Evolutionary conservation across 1,140 invertebrate species (phyloP).

Genomic region (Bradynema listronoti): DNA sequence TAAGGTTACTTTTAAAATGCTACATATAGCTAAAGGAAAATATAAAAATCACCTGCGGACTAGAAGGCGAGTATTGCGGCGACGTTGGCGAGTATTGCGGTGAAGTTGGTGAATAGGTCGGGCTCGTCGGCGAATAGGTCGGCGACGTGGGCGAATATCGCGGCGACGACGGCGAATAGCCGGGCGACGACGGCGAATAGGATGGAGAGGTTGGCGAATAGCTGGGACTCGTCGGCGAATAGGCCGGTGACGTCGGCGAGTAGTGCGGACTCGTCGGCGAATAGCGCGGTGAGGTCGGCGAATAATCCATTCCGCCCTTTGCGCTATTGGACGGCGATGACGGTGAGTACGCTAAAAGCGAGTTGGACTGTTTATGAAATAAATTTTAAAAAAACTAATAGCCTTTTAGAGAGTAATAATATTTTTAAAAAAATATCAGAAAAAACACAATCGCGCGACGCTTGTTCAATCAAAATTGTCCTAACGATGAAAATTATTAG

Average conservation of each 20-base stretch:
- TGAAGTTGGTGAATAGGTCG: slow-evolving; percentile 59
- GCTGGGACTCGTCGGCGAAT: slow-evolving; percentile 65
- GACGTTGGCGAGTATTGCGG: slow-evolving; percentile 51
- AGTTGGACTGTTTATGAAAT: slow-evolving; percentile 60
- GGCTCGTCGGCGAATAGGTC: slow-evolving; percentile 64
- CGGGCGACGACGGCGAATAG: slow-evolving; percentile 65
- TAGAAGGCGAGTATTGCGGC: slow-evolving; percentile 38
- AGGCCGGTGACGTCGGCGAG: slow-evolving; percentile 65
- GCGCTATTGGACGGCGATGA: slow-evolving; percentile 58
- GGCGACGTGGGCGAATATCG: slow-evolving; percentile 66
- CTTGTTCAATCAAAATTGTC: not conserved
- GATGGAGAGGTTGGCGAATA: slow-evolving; percentile 65
- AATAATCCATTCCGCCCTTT: slow-evolving; percentile 29
- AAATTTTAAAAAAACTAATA: too few species aligned
- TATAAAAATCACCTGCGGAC: slow-evolving; percentile 61
- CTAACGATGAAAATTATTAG: too few species aligned
- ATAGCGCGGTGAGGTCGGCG: slow-evolving; percentile 52
- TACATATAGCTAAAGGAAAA: too few species aligned
- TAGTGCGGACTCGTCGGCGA: slow-evolving; percentile 60
- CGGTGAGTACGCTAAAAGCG: slow-evolving; percentile 49
- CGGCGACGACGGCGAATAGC: slow-evolving; percentile 62
- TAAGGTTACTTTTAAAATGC: too few species aligned
- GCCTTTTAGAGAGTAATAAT: too few species aligned
- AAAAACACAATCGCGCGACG: not conserved
- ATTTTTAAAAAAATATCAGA: not conserved